phyloP scores from a whole-genome alignment of 2,888 invertebrate genomes.

The Seladonia tumulorum region DNA sequence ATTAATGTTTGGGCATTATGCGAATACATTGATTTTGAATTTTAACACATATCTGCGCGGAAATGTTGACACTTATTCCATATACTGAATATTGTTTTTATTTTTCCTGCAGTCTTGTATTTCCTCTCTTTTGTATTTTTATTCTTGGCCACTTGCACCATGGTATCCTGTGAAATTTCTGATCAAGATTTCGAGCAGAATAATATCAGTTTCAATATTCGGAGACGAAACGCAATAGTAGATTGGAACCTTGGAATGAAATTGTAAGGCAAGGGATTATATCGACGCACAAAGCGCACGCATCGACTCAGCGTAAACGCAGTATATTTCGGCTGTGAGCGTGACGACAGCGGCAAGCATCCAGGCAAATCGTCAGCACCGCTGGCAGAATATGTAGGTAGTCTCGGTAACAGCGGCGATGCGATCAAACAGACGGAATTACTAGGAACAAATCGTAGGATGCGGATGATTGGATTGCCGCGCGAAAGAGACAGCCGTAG shows the following conservation, averaged over 20 bases:
- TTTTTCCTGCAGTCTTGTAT: background rate
- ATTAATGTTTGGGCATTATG: background rate
- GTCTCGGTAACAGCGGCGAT: constrained; percentile 69
- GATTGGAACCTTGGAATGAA: background rate
- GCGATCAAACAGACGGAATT: constrained; percentile 79
- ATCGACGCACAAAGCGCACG: background rate
- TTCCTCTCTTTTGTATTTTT: background rate
- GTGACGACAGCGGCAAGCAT: background rate
- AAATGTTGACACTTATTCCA: background rate
- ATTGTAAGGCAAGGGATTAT: background rate
- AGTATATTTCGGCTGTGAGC: background rate
- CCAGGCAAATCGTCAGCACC: constrained; percentile 33
- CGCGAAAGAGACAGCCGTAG: constrained; percentile 52
- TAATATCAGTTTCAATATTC: background rate
- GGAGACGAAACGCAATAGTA: background rate
- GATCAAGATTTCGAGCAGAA: background rate
- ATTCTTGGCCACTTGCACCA: background rate
- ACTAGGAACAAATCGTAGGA: constrained; percentile 79
- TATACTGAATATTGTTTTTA: background rate
- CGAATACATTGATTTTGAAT: background rate
- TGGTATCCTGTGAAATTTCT: background rate
- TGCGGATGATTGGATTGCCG: constrained; percentile 80
- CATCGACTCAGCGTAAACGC: background rate
- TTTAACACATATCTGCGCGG: background rate
- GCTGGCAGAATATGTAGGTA: constrained; percentile 32